Conservation (phyloP, 2,113 vertebrate species). For the Gambusia affinis region DNA sequence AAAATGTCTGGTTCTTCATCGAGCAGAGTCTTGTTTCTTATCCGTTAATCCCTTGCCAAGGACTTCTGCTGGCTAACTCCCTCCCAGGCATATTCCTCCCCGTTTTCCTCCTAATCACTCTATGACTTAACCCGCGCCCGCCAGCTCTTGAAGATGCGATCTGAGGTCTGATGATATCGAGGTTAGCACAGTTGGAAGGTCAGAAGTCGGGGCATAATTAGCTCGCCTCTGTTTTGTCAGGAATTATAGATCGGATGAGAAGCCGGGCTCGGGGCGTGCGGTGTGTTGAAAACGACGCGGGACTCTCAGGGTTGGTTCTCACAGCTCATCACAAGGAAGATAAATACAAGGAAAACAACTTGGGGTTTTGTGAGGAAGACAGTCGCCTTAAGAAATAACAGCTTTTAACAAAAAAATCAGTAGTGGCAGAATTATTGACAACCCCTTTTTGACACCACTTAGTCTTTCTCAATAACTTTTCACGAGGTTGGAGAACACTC, state of each 20-base stretch:
- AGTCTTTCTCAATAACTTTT: too few relatives aligned
- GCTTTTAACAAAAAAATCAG: too few relatives aligned
- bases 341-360: constrained; percentile 13
- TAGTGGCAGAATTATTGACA: too few relatives aligned
- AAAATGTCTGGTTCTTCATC: constrained; percentile 36
- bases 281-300: constrained; percentile 18
- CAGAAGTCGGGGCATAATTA: constrained; percentile 56
- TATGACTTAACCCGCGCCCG: constrained; percentile 46
- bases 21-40: constrained; percentile 45
- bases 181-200: constrained; percentile 55
- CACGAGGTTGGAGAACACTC: too few relatives aligned
- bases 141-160: constrained; percentile 51
- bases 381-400: background rate
- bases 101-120: constrained; percentile 47
- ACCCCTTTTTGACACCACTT: too few relatives aligned
- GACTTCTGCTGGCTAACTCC: constrained; percentile 59
- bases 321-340: constrained; percentile 14
- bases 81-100: constrained; percentile 42
- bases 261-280: constrained; percentile 4
- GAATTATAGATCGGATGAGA: constrained; percentile 38
- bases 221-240: constrained; percentile 46
- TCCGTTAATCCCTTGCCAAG: constrained; percentile 60
- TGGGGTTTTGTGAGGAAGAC: constrained; percentile 5
- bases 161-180: constrained; percentile 54
- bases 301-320: constrained; percentile 6